Evolutionary conservation across 1,140 invertebrate species (phyloP).

Genomic region (Nymphalis io): DNA sequence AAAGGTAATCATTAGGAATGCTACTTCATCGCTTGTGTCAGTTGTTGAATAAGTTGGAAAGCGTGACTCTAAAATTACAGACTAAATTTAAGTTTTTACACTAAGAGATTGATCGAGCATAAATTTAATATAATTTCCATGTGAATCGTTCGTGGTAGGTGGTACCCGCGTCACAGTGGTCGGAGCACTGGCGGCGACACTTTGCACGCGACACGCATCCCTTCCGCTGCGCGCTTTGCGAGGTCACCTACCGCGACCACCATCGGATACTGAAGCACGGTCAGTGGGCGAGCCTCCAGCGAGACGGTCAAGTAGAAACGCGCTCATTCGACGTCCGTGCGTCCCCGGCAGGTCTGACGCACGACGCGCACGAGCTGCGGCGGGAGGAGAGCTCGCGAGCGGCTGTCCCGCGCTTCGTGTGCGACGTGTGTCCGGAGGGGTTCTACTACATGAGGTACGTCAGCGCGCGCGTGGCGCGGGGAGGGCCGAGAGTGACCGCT

Average conservation of each 20-base stretch:
- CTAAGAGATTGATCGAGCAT: no score
- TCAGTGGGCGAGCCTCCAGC: no score
- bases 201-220: slow-evolving; percentile 74
- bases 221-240: slow-evolving; percentile 81
- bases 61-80: no score
- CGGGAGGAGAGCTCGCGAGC: slow-evolving; percentile 35
- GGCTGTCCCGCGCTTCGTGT: slow-evolving; percentile 63
- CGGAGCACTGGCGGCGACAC: slow-evolving; percentile 61
- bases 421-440: slow-evolving; percentile 71
- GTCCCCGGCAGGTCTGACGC: slow-evolving; percentile 57
- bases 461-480: no score
- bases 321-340: no score
- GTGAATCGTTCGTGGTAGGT: not conserved
- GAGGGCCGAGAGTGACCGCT: no score
- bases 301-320: no score
- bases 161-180: slow-evolving; percentile 41
- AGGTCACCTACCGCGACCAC: slow-evolving; percentile 78
- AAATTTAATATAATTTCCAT: no score
- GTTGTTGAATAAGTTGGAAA: no score
- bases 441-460: slow-evolving; percentile 73
- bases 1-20: no score
- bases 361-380: slow-evolving; percentile 26
- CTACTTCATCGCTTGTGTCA: no score
- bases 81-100: no score
- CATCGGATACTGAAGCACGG: slow-evolving; percentile 72